phyloP scores from a whole-genome alignment of 2,888 invertebrate genomes.

The Notodonta ziczac region DNA sequence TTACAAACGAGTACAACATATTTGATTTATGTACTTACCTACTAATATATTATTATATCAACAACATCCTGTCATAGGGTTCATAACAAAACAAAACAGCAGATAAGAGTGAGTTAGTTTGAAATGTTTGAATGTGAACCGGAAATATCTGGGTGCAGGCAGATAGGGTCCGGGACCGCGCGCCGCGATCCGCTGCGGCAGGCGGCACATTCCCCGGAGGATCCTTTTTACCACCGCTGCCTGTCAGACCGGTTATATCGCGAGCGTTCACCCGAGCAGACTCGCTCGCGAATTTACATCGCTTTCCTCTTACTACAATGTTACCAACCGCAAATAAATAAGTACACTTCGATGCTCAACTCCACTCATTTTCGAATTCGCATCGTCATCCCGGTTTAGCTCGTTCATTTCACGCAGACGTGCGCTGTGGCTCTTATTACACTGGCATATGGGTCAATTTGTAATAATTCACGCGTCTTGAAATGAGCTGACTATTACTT shows the following conservation, averaged over 20 bases:
- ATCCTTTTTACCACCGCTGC: constrained; percentile 65
- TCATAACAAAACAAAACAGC: constrained; percentile 1
- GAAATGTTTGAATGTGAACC: constrained; percentile 45
- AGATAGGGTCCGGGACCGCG: constrained; percentile 45
- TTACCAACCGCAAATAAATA: constrained; percentile 45
- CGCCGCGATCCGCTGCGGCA: constrained; percentile 25
- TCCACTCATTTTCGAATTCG: constrained; percentile 24
- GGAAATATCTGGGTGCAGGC: constrained; percentile 57
- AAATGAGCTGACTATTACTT: not conserved
- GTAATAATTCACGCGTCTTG: too few relatives aligned
- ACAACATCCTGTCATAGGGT: constrained; percentile 26
- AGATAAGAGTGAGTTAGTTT: constrained; percentile 25
- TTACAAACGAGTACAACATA: not conserved
- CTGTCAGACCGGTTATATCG: constrained; percentile 71
- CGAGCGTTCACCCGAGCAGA: constrained; percentile 75
- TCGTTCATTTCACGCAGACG: too few relatives aligned
- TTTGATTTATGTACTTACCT: not conserved
- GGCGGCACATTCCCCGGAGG: constrained; percentile 65
- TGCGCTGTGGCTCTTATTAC: too few relatives aligned
- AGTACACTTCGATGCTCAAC: constrained; percentile 16
- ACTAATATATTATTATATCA: too few relatives aligned
- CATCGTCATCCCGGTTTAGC: constrained; percentile 24
- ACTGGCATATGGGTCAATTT: too few relatives aligned
- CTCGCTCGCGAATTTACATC: constrained; percentile 64
- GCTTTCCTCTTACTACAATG: constrained; percentile 48